phyloP scores from a whole-genome alignment of 2,797 vertebrate genomes.

The Enteromius argenteus region DNA sequence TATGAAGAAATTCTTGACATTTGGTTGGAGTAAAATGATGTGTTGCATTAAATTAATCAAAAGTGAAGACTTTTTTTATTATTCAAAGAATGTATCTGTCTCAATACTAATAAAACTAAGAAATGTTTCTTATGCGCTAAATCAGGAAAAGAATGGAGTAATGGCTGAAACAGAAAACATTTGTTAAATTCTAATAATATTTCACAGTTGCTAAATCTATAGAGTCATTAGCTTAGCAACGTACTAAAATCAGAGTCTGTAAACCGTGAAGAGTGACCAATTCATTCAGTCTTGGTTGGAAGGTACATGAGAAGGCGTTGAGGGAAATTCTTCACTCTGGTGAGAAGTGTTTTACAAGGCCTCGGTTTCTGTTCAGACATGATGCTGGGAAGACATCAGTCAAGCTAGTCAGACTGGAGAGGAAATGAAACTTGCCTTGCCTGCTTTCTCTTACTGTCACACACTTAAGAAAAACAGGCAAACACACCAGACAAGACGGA shows the following conservation, averaged over 20 bases:
- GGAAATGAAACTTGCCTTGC: constrained; percentile 48
- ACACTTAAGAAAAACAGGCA: constrained; percentile 50
- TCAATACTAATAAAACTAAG: background rate
- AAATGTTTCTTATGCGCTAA: background rate
- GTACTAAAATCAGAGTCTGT: background rate
- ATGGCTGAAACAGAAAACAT: background rate
- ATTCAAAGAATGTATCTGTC: background rate
- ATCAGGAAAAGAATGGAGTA: too few species aligned
- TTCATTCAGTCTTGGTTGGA: constrained; percentile 3
- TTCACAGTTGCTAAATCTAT: background rate
- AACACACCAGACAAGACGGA: constrained; percentile 14
- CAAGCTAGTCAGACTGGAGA: constrained; percentile 28
- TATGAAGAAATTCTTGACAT: constrained; percentile 29
- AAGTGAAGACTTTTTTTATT: background rate
- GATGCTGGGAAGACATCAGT: constrained; percentile 38
- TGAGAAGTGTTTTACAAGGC: constrained; percentile 52
- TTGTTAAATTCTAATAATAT: background rate
- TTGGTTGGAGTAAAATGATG: background rate
- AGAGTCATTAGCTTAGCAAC: background rate
- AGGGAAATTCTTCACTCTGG: constrained; percentile 47
- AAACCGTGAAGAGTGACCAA: background rate
- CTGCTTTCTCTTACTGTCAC: background rate
- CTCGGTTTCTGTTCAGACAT: constrained; percentile 37
- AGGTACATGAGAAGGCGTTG: constrained; percentile 44
- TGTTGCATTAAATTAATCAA: background rate